A percentile compares a stretch with the other conserved stretches of the same genome.
These are phyloP conservation scores for Brachypteracias leptosomus DNA, from an alignment of 2,113 vertebrate genomes.

Conservation along the genomic window DNA sequence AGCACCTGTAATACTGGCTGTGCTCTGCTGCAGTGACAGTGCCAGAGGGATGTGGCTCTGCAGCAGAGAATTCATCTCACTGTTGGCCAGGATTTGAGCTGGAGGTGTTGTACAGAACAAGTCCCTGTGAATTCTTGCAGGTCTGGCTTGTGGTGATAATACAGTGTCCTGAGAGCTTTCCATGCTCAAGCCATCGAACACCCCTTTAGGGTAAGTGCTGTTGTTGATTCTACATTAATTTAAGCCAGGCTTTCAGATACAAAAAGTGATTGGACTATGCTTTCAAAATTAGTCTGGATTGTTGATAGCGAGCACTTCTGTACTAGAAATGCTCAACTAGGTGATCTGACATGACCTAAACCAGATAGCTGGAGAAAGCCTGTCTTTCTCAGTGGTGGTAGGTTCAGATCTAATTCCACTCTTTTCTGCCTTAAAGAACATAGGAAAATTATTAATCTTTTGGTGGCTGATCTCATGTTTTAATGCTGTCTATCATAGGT, in stretches of 20 bases:
- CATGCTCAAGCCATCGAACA: not conserved
- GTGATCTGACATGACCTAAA: not conserved
- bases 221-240: not conserved
- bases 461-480: not conserved
- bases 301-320: not conserved
- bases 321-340: not conserved
- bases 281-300: not conserved
- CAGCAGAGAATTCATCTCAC: not conserved
- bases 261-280: not conserved
- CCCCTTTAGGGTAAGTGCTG: not conserved
- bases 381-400: not conserved
- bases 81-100: not conserved
- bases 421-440: not conserved
- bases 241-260: not conserved
- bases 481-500: not conserved
- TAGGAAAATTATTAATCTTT: not conserved
- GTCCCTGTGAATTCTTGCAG: not conserved
- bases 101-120: not conserved
- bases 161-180: not conserved
- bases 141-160: not conserved
- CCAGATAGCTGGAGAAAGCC: not conserved
- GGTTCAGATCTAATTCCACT: not conserved
- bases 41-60: not conserved
- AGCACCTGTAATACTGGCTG: accelerated
- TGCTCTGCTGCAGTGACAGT: not conserved